Base-by-base conservation (phyloP, 2,888 invertebrate genomes). In the Plemyria rubiginata region DNA sequence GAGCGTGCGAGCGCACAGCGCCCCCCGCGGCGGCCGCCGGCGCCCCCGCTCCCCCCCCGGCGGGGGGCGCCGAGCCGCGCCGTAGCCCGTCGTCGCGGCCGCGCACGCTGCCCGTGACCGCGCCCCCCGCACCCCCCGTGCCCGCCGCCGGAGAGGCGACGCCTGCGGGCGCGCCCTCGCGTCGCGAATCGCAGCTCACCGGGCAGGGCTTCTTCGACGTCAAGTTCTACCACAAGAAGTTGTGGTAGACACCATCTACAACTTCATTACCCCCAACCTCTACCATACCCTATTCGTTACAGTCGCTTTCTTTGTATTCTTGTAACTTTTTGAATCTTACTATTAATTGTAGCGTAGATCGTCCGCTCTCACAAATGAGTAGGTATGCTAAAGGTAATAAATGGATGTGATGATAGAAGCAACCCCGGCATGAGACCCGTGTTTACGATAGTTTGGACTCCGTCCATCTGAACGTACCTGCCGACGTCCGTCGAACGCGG, bases 211-310 rank as follows among this genome's bases (percentile, higher is more conserved):
- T 94, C 83, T 94, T 96, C 73, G 96, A 96, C 87, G 92, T 96
- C 48, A 96, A 96, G 81, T 96, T 96, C 86, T 96, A 95, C 84
- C 96, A 96, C 85, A 96, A 95, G 76, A 95, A 95, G 74, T 91
- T 96, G 74, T 96, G 96, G 96, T 96, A 95, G 66, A 32, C 16
- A 28, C 16, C 8, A 9, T n/a, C 32, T 38, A 32, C 32, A 5
- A 32, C 32, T 32, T 8, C 32, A 5, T 32, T 4, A 5, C 5
- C 32, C 32, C 8, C n/a, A n/a, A n/a, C n/a, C 32, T 4, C 32
- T 32, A 7, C 32, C 8, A 22, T 22, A 22, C 22, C 22, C 22
- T 22, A 22, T 22, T 22, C 22, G 22, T 3, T 22, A 3, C 22
- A 22, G 22, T 3, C 22, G 22, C 22, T 22, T 22, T 2, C 22